Evolutionary conservation across 2,113 vertebrate genomes (phyloP).

Genomic region (Equus quagga): DNA sequence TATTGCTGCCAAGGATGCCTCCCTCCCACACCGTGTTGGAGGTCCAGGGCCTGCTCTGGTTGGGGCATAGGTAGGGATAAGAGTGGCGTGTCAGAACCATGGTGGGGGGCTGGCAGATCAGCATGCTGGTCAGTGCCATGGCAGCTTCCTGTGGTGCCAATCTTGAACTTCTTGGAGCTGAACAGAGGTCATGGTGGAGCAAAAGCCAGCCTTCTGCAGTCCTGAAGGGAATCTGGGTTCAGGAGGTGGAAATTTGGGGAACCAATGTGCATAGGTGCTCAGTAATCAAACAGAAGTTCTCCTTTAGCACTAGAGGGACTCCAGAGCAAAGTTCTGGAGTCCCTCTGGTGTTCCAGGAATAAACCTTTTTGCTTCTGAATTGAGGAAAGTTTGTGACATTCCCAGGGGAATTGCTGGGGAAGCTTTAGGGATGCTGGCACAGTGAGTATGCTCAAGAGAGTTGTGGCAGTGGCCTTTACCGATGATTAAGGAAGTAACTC

Average conservation of each 20-base stretch:
- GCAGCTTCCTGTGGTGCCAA: background rate
- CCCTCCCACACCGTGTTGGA: background rate
- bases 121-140: background rate
- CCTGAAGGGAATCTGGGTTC: background rate
- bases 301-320: background rate
- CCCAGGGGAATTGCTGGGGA: background rate
- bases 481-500: background rate
- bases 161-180: background rate
- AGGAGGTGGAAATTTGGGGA: background rate
- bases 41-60: background rate
- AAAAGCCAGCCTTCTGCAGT: background rate
- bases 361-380: slow-evolving; percentile 12
- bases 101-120: background rate
- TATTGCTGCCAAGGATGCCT: background rate
- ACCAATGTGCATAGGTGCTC: background rate
- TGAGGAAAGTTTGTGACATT: background rate
- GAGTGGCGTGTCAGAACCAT: background rate
- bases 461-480: background rate
- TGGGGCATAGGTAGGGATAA: background rate
- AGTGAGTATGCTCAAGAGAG: background rate
- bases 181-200: background rate
- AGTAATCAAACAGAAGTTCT: background rate
- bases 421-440: background rate
- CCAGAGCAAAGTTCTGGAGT: background rate
- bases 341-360: background rate